A percentile compares a stretch with the other conserved stretches of the same genome.
Conservation (phyloP, 2,888 invertebrate genomes). For the Aspidiotus destructor region DNA sequence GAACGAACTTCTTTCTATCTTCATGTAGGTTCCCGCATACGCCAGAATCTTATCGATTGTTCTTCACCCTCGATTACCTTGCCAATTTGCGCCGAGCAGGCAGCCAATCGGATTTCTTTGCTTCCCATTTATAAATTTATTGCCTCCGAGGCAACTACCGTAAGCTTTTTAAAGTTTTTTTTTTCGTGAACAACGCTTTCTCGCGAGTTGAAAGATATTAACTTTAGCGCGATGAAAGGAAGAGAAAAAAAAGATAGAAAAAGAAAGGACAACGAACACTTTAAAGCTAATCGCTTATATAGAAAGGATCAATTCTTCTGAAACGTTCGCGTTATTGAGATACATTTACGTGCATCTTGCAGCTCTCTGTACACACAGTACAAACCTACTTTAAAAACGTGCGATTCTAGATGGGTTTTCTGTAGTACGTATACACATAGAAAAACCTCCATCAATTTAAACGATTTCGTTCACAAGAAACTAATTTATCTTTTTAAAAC, state of each 20-base stretch:
- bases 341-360: not conserved
- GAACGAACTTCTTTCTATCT: not conserved
- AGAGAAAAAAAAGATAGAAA: slow-evolving; percentile 9
- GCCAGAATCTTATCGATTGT: slow-evolving; percentile 26
- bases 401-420: too few species aligned
- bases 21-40: not conserved
- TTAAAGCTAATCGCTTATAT: slow-evolving; percentile 30
- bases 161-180: slow-evolving; percentile 28
- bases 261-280: slow-evolving; percentile 22
- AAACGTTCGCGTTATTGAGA: slow-evolving; percentile 24
- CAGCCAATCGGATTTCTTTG: slow-evolving; percentile 27
- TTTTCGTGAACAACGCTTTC: not conserved
- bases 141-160: slow-evolving; percentile 14
- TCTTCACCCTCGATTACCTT: slow-evolving; percentile 28
- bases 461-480: slow-evolving; percentile 17
- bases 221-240: not conserved
- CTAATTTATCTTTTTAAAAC: slow-evolving; percentile 22
- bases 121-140: slow-evolving; percentile 28
- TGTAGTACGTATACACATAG: not conserved
- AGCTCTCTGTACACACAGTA: too few species aligned
- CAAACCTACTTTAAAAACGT: too few species aligned
- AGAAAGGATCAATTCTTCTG: slow-evolving; percentile 17
- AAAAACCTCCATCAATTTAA: slow-evolving; percentile 24
- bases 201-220: not conserved
- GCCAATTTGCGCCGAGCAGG: slow-evolving; percentile 20